Evolutionary conservation across 2,888 invertebrate genomes (phyloP), one percentile per base, ranked within the genome.

Genomic region (Agrilus mali): DNA sequence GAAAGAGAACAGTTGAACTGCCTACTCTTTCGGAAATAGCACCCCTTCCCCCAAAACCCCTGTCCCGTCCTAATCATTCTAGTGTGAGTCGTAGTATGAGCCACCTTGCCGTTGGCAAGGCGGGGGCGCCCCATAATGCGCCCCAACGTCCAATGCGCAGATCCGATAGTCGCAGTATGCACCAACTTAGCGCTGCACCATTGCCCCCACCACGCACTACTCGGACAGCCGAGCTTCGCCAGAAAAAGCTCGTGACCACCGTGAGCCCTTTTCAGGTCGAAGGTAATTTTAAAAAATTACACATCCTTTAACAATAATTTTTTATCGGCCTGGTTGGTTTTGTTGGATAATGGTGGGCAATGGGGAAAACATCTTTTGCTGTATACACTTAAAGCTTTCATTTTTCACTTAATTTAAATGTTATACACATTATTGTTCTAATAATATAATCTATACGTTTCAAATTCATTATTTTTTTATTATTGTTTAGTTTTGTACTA

Each of bases 41-140:
- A 42, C 45, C 38, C 36, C 44, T 40, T 45, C 51, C 60, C 47
- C 56, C 60, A 48, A 57, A 59, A 54, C 58, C 61, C 47, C 57
- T 58, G 55, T 59, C 60, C 58, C 55, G 51, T 47, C 58, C 47
- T 47, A 58, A 54, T 49, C 55, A 59, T 47, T 57, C 58, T 47
- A 61, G 64, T 56, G 61, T 66, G 47, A 55, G 55, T 47, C 50
- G 48, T 40, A 47, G 76, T 78, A 80, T 81, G 80, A 78, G 78
- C 66, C 80, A 81, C 66, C 70, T 81, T 64, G 74, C 72, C 56
- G 67, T 68, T 58, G 69, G 68, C 51, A 65, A 70, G 48, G 61
- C 65, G 37, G 66, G 66, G 51, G 59, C 65, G 46, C 63, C 66
- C 47, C 58, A 67, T 47, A 59, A 60, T 53, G 63, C 63, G 52